Conservation (phyloP, 2,888 invertebrate species). For the Phorcus lineatus region DNA sequence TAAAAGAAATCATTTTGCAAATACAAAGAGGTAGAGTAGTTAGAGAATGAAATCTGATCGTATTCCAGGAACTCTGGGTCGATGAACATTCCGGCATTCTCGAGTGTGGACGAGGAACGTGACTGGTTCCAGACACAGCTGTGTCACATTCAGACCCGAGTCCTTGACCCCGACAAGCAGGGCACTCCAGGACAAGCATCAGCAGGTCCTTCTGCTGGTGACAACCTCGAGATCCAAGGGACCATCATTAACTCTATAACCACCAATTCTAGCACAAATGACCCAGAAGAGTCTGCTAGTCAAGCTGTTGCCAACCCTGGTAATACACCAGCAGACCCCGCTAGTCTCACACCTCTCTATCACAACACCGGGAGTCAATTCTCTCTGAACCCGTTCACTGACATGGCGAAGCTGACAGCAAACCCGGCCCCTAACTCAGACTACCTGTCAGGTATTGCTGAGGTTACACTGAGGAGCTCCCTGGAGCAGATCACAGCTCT, state of each 20-base stretch:
- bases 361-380: background rate
- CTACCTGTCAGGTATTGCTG: background rate
- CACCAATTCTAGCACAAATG: background rate
- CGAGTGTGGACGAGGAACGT: background rate
- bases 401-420: background rate
- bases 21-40: no score
- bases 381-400: background rate
- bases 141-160: background rate
- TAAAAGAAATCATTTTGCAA: no score
- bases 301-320: background rate
- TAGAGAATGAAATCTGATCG: no score
- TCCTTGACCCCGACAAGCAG: background rate
- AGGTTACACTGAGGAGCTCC: background rate
- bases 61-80: no score
- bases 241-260: background rate
- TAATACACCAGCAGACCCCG: background rate
- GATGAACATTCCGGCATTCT: background rate
- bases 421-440: background rate
- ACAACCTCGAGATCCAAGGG: background rate
- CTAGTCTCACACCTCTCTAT: background rate
- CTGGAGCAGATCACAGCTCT: background rate
- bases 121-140: slow-evolving; percentile 9
- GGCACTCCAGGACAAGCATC: background rate
- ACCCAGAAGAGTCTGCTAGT: background rate
- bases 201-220: background rate